Evolutionary conservation across 23 tunicate genomes (phyloP), one percentile per base, ranked within the genome.

Genomic region (Botrylloides violaceus): DNA sequence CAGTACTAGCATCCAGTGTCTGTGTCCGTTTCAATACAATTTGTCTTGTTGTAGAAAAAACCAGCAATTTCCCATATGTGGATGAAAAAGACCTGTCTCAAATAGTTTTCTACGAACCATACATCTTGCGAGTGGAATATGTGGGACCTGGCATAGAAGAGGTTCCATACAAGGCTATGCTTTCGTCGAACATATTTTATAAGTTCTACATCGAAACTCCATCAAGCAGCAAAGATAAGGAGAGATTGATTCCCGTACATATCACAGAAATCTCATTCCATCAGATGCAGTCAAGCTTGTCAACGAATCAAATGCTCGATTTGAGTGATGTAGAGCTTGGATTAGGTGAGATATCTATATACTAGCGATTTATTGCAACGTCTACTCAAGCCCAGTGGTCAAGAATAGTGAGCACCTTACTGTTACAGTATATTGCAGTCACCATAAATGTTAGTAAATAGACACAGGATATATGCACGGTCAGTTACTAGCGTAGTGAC

Each of bases 1-100:
- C 53, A 7, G 53, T 7, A 43, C 15, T 43, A 7, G 9, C 9
- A 43, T 43, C 53, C 53, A 43, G 53, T 43, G 53, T 43, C 15
- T 7, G 53, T 43, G 53, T 7, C n/a, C n/a, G n/a, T n/a, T n/a
- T n/a, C n/a, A n/a, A n/a, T n/a, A n/a, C n/a, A n/a, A n/a, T n/a
- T n/a, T n/a, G n/a, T n/a, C n/a, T n/a, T n/a, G n/a, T 63, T 63
- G 4, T 9, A 63, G 70, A 63, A 19, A 63, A 63, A 9, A 63
- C 7, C 70, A 28, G 4, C 4, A 19, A 22, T 3, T 27, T 27
- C 3, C 35, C 35, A 63, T 28, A 28, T 9, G 33, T 28, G 33
- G 33, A 63, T 27, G 70, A 63, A 63, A 33, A 63, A 9, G 70
- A 63, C 29, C 29, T 63, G 35, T 15, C 18, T 29, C 33, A 7